phyloP scores from a whole-genome alignment of 35 echinoderm and acorn worm species.

The Amphiura filiformis region DNA sequence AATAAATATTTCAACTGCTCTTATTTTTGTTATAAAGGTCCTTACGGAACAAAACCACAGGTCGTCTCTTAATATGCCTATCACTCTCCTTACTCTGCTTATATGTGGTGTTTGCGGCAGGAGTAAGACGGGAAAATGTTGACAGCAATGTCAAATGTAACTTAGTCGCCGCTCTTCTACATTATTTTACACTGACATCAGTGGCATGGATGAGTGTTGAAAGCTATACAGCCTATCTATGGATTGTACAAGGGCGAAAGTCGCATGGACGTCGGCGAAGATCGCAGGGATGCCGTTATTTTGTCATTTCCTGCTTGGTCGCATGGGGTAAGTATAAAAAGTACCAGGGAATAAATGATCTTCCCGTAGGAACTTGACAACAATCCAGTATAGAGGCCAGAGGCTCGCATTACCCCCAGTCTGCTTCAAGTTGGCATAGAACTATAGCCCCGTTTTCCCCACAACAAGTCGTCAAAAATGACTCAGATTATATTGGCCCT shows the following conservation, averaged over 20 bases:
- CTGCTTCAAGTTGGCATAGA: too few relatives aligned
- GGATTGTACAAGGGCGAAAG: background rate
- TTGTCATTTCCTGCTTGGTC: background rate
- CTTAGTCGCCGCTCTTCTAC: background rate
- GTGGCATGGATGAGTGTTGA: background rate
- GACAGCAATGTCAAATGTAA: background rate
- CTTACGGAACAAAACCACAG: background rate
- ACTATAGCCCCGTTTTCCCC: too few relatives aligned
- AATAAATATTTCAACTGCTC: background rate
- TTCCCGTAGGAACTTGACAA: too few relatives aligned
- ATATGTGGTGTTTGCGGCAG: background rate
- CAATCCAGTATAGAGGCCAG: too few relatives aligned
- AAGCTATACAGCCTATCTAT: background rate
- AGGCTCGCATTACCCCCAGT: too few relatives aligned
- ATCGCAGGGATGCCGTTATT: background rate
- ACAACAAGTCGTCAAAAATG: too few relatives aligned
- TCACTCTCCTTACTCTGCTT: background rate
- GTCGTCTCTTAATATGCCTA: background rate
- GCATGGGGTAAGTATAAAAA: background rate
- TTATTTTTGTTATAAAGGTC: background rate
- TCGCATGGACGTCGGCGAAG: too few relatives aligned
- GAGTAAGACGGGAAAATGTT: background rate
- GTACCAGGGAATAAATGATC: too few relatives aligned
- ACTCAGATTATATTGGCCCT: too few relatives aligned
- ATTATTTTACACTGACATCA: background rate